Evolutionary conservation across 64 coral and sea anemone species (phyloP).

Genomic region (Pachyseris speciosa): DNA sequence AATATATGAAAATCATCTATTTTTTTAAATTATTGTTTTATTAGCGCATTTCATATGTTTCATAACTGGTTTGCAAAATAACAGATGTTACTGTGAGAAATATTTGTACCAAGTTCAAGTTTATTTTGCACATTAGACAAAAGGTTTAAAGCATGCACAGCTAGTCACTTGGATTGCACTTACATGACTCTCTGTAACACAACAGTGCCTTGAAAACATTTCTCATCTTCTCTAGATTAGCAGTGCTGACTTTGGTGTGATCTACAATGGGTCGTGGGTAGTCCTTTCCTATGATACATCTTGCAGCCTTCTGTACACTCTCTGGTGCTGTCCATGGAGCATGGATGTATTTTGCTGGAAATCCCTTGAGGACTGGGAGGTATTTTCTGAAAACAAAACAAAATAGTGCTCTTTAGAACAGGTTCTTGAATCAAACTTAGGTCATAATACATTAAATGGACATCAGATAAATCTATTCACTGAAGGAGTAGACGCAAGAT

Average conservation of each 20-base stretch:
- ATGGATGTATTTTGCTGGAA: slow-evolving; percentile 69
- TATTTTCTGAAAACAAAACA: slow-evolving; percentile 67
- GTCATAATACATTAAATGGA: too few species aligned
- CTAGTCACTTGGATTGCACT: neutral
- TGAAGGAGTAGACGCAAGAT: too few species aligned
- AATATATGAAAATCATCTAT: too few species aligned
- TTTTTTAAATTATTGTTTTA: too few species aligned
- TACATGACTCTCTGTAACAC: slow-evolving; percentile 43
- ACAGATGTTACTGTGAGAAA: too few species aligned
- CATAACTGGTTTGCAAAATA: too few species aligned
- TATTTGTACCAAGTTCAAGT: too few species aligned
- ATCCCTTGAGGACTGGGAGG: slow-evolving; percentile 59
- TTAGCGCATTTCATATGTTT: too few species aligned
- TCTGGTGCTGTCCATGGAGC: slow-evolving; percentile 81
- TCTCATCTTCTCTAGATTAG: slow-evolving; percentile 61
- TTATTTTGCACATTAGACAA: too few species aligned
- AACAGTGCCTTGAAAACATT: slow-evolving; percentile 33
- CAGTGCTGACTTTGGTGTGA: slow-evolving; percentile 21
- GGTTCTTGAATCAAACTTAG: neutral
- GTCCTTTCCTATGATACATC: slow-evolving; percentile 66
- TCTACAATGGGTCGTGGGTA: slow-evolving; percentile 65
- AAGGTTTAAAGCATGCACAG: too few species aligned
- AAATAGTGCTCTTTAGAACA: slow-evolving; percentile 43
- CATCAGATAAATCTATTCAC: too few species aligned
- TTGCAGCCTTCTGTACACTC: slow-evolving; percentile 40